phyloP scores from a whole-genome alignment of 2,888 invertebrate genomes.

The Selenia dentaria region DNA sequence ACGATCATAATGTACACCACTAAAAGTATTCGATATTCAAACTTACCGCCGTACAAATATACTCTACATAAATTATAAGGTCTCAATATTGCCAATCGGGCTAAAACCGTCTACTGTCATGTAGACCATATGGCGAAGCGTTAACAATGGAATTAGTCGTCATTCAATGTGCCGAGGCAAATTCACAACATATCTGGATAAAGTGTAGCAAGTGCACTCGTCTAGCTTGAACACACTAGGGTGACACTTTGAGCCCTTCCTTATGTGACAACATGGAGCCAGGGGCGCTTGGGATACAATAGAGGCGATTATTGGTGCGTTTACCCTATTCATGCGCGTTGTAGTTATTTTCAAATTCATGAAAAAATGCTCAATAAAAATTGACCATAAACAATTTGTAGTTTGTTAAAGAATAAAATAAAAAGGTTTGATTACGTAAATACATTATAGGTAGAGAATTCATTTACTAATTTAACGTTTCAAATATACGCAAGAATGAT shows the following conservation, averaged over 20 bases:
- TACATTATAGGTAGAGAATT: too few species aligned
- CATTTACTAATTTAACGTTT: too few species aligned
- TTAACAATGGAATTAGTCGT: constrained; percentile 82
- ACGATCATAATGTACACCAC: too few species aligned
- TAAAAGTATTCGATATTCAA: too few species aligned
- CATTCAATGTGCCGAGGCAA: constrained; percentile 77
- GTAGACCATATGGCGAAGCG: constrained; percentile 73
- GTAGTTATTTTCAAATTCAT: too few species aligned
- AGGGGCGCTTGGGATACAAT: constrained; percentile 71
- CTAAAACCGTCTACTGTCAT: constrained; percentile 64
- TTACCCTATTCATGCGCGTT: constrained; percentile 57
- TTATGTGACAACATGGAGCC: constrained; percentile 73
- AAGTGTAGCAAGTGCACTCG: constrained; percentile 78
- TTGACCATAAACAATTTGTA: too few species aligned
- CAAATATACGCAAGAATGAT: too few species aligned
- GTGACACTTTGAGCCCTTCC: constrained; percentile 79
- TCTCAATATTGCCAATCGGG: constrained; percentile 53
- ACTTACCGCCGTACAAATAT: constrained; percentile 12
- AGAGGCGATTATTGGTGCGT: constrained; percentile 66
- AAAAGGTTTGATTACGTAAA: too few species aligned
- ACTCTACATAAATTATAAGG: constrained; percentile 20
- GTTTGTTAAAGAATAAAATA: too few species aligned
- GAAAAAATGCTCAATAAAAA: too few species aligned
- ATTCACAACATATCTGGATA: constrained; percentile 74
- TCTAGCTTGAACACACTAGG: constrained; percentile 49